phyloP scores from a whole-genome alignment of 92 coral and sea anemone genomes.

The Epizoanthus stellaris region DNA sequence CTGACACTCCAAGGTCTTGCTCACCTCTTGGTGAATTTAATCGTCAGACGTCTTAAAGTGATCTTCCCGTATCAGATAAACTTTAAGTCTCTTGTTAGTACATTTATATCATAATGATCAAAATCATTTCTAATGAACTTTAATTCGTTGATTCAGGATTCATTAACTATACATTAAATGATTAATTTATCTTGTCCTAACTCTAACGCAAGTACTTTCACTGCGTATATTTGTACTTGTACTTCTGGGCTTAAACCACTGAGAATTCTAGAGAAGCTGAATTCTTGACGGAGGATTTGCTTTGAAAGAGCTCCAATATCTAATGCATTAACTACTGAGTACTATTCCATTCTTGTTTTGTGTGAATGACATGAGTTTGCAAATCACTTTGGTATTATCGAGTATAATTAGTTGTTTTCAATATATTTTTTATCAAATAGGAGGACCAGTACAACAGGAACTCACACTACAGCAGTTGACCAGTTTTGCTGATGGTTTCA shows the following conservation, averaged over 20 bases:
- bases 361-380: neutral
- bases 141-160: neutral
- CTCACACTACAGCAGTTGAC: constrained; percentile 43
- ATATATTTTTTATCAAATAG: constrained; percentile 24
- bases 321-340: neutral
- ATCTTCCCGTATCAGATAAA: neutral
- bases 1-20: neutral
- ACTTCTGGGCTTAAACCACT: neutral
- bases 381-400: neutral
- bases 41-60: neutral
- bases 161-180: neutral
- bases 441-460: constrained; percentile 1
- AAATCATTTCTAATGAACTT: neutral
- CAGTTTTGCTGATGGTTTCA: constrained; percentile 72
- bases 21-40: neutral
- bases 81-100: neutral
- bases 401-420: neutral
- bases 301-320: neutral
- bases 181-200: neutral
- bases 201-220: neutral
- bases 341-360: neutral
- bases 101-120: too few relatives aligned
- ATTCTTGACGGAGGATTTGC: neutral
- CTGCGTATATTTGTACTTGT: neutral
- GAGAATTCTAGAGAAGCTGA: neutral